Percentiles rank a stretch among this genome's conserved stretches.
phyloP scores from a whole-genome alignment of 2,797 vertebrate genomes.

The Hydrophis major region DNA sequence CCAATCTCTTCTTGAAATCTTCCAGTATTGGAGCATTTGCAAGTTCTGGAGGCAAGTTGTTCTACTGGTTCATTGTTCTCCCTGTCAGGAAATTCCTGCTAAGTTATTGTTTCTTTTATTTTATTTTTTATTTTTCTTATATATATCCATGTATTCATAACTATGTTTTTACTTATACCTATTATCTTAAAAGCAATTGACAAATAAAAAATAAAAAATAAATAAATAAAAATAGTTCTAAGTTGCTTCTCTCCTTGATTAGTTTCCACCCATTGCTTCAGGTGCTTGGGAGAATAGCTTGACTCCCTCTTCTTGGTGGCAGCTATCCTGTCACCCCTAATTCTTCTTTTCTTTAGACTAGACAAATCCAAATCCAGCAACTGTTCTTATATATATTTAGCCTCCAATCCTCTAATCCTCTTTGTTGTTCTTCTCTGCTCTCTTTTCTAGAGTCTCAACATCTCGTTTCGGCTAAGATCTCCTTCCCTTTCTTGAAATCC shows the following conservation, averaged over 20 bases:
- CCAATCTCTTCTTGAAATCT: not conserved
- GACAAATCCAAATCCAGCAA: not conserved
- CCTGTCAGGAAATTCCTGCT: not conserved
- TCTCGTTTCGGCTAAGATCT: not conserved
- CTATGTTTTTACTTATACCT: too few relatives aligned
- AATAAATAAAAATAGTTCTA: not conserved
- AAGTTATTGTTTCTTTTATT: too few relatives aligned
- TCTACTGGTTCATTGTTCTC: not conserved
- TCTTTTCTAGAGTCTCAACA: not conserved
- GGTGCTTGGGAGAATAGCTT: not conserved
- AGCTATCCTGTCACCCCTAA: not conserved
- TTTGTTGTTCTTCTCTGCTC: not conserved
- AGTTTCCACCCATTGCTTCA: not conserved
- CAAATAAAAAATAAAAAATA: too few relatives aligned
- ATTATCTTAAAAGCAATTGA: too few relatives aligned
- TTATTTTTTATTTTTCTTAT: too few relatives aligned
- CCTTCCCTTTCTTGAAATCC: not conserved
- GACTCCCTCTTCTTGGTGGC: not conserved
- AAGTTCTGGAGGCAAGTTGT: not conserved
- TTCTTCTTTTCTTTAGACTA: not conserved
- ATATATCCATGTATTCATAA: too few relatives aligned
- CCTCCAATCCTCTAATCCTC: not conserved
- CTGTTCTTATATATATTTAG: not conserved
- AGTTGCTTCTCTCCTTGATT: not conserved
- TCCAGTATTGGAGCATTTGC: not conserved